Evolutionary conservation across 2,113 vertebrate species (phyloP), one percentile per base, ranked within the genome.

Genomic region (Epinephelus fuscoguttatus): DNA sequence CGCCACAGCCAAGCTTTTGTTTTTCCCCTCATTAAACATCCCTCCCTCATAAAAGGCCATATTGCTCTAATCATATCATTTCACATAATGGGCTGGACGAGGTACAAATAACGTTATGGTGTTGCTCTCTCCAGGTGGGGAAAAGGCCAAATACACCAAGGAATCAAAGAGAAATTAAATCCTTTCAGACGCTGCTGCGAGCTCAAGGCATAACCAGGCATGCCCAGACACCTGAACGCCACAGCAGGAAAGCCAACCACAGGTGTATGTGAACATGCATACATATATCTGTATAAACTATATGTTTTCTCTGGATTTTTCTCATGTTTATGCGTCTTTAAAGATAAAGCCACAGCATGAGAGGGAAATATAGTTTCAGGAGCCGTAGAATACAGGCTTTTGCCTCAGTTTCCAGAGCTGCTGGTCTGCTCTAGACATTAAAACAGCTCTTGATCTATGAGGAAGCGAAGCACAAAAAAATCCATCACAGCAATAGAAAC

Each of bases 161-260:
- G 14, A 61, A 78, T 84, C 56, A 82, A 78, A 82, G 57, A 50
- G 64, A 82, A 81, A 80, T 87, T 2, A 87, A 84, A 92, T 78
- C 57, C 57, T 57, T 77, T 86, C 42, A 75, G 64, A 81, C 57
- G 84, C 85, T 69, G 61, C 86, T 91, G 78, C 72, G 70, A 80
- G 62, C 67, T 33, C 60, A 52, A 73, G 68, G 66, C 82, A 88
- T 45, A 81, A 45, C 71, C 75, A 78, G 90, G 70, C 87, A 90
- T 71, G 85, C 61, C 80, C 73, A 70, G 71, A 82, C 83, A 87
- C 71, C 78, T 72, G 52, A 78, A 84, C 17, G 1, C 59, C 69
- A 63, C 72, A 68, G 72, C 68, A 67, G 64, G 37, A 59, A 81
- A 72, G 57, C 42, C 66, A 66, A 82, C 23, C 59, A 21, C 80